Evolutionary conservation across 1,140 invertebrate genomes (phyloP).

Genomic region (Pseudomyrmex pallidus): DNA sequence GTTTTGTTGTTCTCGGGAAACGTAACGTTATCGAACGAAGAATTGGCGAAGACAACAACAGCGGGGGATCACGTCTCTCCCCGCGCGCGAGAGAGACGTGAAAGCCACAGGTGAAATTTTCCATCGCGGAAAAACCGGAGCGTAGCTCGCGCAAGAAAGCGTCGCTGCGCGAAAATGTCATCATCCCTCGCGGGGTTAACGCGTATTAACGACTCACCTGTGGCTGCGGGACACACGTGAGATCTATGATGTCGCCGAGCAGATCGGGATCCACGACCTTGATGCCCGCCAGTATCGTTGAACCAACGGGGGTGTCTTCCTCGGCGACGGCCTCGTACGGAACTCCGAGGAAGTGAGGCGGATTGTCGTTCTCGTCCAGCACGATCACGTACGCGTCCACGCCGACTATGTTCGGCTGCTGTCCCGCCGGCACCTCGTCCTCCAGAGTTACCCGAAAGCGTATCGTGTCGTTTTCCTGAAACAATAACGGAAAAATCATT

Average conservation of each 20-base stretch:
- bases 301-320: conserved; percentile 91
- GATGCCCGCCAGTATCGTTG: conserved; percentile 90
- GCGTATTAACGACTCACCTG: conserved; percentile 81
- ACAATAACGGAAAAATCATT: conserved; percentile 65
- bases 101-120: conserved; percentile 18
- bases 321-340: conserved; percentile 92
- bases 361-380: conserved; percentile 95
- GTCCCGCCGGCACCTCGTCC: conserved; percentile 89
- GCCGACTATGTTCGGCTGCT: conserved; percentile 90
- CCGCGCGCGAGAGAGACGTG: neutral
- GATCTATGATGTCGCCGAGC: conserved; percentile 91
- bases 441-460: conserved; percentile 91
- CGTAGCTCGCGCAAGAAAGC: neutral
- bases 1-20: conserved; percentile 10
- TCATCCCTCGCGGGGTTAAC: conserved; percentile 52
- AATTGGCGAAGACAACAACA: conserved; percentile 11
- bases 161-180: conserved; percentile 14
- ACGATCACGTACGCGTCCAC: conserved; percentile 93
- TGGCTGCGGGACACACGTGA: conserved; percentile 88
- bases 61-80: neutral
- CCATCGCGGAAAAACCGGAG: neutral
- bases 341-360: conserved; percentile 91
- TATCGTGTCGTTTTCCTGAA: conserved; percentile 90
- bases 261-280: conserved; percentile 91
- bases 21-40: conserved; percentile 14